These are phyloP conservation scores for Pseudococcus longispinus DNA, from an alignment of 2,888 invertebrate genomes.

Conservation along the genomic window DNA sequence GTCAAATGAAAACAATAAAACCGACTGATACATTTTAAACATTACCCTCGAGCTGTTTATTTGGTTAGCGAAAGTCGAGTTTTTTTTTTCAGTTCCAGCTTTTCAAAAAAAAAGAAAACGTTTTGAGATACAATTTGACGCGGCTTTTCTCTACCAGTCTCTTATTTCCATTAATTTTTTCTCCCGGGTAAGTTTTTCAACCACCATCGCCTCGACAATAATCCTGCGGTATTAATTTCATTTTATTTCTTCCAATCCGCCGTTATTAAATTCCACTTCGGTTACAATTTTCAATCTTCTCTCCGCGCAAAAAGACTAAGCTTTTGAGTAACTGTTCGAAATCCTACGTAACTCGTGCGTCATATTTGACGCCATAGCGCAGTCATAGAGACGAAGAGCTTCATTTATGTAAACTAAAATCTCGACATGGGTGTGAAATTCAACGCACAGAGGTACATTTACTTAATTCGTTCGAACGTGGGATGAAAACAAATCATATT, in stretches of 20 bases:
- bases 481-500: background rate
- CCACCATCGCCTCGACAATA: background rate
- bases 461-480: background rate
- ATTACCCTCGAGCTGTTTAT: background rate
- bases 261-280: background rate
- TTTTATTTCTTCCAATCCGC: background rate
- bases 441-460: background rate
- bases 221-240: background rate
- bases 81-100: background rate
- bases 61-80: background rate
- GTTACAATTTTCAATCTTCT: slow-evolving; percentile 14
- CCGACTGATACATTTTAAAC: background rate
- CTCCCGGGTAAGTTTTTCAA: background rate
- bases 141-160: background rate
- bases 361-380: background rate
- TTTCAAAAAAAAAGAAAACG: background rate
- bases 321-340: background rate
- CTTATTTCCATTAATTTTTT: background rate
- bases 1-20: slow-evolving; percentile 9
- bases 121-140: background rate
- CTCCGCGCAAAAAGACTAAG: background rate
- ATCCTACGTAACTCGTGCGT: background rate
- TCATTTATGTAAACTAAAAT: background rate
- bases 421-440: background rate
- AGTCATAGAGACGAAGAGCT: background rate